Percentiles rank a stretch among this genome's conserved stretches.
phyloP scores from a whole-genome alignment of 2,888 invertebrate genomes.

The Monochamus alternatus region DNA sequence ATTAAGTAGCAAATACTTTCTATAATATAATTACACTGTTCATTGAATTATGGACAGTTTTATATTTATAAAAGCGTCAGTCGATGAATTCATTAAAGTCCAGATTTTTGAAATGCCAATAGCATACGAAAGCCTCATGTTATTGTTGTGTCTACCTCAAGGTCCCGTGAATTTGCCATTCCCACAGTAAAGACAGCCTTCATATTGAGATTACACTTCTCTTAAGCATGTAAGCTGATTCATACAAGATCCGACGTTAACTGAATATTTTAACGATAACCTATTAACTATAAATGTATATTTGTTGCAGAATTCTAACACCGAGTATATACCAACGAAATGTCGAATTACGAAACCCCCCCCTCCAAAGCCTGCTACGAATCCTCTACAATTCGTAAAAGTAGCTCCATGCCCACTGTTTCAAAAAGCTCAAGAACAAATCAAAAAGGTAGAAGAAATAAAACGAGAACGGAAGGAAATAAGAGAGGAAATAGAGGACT shows the following conservation, averaged over 20 bases:
- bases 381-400: conserved; percentile 91
- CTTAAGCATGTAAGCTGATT: conserved; percentile 21
- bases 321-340: conserved; percentile 70
- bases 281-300: background rate
- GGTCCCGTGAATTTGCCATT: conserved; percentile 24
- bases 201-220: conserved; percentile 25
- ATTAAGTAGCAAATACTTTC: too few relatives aligned
- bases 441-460: conserved; percentile 88
- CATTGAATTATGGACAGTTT: too few relatives aligned
- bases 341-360: conserved; percentile 80
- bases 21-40: too few relatives aligned
- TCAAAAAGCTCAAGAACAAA: conserved; percentile 88
- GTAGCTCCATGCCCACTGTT: conserved; percentile 91
- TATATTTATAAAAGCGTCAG: background rate
- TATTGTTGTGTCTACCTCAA: conserved; percentile 21
- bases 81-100: conserved; percentile 3
- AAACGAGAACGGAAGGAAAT: conserved; percentile 86
- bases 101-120: conserved; percentile 12
- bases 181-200: conserved; percentile 22
- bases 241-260: conserved; percentile 17
- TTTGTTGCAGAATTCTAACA: conserved; percentile 65
- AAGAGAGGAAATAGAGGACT: conserved; percentile 90
- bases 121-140: conserved; percentile 13
- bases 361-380: conserved; percentile 87
- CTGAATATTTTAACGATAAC: background rate